Evolutionary conservation across 2,797 vertebrate genomes (phyloP), one percentile per base, ranked within the genome.

Genomic region (Protosalanx chinensis): DNA sequence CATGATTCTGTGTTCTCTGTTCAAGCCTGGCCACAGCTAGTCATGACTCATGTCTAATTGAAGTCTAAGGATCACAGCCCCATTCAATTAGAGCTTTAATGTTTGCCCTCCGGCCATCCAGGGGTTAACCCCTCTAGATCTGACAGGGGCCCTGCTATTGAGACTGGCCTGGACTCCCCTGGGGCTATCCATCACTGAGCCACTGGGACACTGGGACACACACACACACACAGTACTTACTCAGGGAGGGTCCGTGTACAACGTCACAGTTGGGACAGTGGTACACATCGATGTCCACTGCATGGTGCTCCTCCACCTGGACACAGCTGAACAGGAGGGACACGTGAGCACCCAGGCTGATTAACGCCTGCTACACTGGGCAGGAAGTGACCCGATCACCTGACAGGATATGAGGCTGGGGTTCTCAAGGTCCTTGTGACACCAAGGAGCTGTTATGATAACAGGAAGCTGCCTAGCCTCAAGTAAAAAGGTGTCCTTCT

Each of bases 251-350:
- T 88, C 97, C 97, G 41, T 95, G 95, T 67, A 92, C 84, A 72
- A 93, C 82, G 70, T 96, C 95, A 90, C 98, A 99, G 92, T 95
- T 98, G 80, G 98, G 98, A 92, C 98, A 99, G 91, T 99, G 97
- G 88, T 99, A 99, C 6, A 98, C 93, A 79, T 99, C 98, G 74
- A 99, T 98, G 83, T 99, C 97, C 88, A 96, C 93, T 63, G 98
- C 97, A 91, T 98, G 94, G 84, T 98, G 96, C 82, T 99, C 98
- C 84, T 99, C 96, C 41, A 99, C 97, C 77, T 94, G 93, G 83
- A 99, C 98, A 61, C 98, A 99, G 90, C 98, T 99, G 90, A 32
- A 56, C 68, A 76, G 74, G 78, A 49, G 46, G 46, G 67, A 33
- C 30, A n/a, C 4, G 30, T 41, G 41, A 27, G 41, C 13, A 64